Conservation (phyloP, 2,797 vertebrate species). For the Characodon lateralis region DNA sequence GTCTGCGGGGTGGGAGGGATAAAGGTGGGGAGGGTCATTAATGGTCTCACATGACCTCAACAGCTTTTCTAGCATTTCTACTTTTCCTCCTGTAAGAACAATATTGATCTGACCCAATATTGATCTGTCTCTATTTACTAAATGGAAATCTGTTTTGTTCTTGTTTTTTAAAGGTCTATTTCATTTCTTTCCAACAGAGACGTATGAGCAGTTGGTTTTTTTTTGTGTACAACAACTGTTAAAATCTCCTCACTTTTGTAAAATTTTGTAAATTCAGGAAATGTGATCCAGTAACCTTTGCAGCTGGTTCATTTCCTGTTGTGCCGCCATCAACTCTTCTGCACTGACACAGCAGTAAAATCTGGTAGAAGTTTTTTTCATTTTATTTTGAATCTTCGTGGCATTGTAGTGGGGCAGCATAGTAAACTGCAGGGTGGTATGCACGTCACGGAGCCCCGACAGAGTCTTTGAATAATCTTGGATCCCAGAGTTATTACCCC, state of each 20-base stretch:
- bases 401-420: background rate
- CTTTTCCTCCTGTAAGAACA: conserved; percentile 19
- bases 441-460: background rate
- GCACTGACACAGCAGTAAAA: no score
- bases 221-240: conserved; percentile 8
- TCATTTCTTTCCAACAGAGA: background rate
- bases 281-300: no score
- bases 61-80: conserved; percentile 40
- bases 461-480: background rate
- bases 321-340: no score
- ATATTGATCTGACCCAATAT: conserved; percentile 32
- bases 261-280: no score
- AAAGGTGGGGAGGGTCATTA: conserved; percentile 45
- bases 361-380: no score
- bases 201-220: background rate
- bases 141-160: background rate
- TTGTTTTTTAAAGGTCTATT: background rate
- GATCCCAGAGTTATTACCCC: background rate
- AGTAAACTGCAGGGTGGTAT: background rate
- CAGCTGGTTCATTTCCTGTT: no score
- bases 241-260: no score
- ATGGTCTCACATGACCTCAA: conserved; percentile 46
- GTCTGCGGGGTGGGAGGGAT: conserved; percentile 13
- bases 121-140: conserved; percentile 11
- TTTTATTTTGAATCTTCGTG: background rate